Conservation (phyloP, 2,797 vertebrate genomes). For the Sebastes glaucus region DNA sequence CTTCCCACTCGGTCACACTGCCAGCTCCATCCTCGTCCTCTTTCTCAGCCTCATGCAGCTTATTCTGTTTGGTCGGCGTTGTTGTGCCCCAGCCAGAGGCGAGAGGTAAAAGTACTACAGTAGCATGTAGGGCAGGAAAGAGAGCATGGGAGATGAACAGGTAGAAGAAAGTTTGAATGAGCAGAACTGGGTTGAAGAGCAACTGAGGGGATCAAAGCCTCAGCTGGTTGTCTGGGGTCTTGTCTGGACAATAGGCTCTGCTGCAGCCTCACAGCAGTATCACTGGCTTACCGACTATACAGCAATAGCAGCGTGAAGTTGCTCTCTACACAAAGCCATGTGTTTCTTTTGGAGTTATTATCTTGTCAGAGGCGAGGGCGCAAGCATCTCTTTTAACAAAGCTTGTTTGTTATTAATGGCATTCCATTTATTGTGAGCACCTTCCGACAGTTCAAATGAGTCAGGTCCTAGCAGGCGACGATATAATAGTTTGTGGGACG, state of each 20-base stretch:
- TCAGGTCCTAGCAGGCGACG: slow-evolving; percentile 30
- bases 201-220: slow-evolving; percentile 49
- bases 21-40: slow-evolving; percentile 28
- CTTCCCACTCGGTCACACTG: slow-evolving; percentile 24
- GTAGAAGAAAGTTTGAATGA: slow-evolving; percentile 36
- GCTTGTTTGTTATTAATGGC: slow-evolving; percentile 54
- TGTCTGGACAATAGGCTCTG: slow-evolving; percentile 15
- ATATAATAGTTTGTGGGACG: slow-evolving; percentile 29
- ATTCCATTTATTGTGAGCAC: slow-evolving; percentile 48
- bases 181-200: background rate
- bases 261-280: background rate
- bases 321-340: slow-evolving; percentile 10
- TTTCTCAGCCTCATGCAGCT: slow-evolving; percentile 15
- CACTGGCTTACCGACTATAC: slow-evolving; percentile 1
- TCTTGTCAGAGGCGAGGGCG: slow-evolving; percentile 39
- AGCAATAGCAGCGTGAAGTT: slow-evolving; percentile 9
- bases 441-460: slow-evolving; percentile 55
- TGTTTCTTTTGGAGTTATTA: slow-evolving; percentile 36
- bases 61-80: slow-evolving; percentile 23
- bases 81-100: slow-evolving; percentile 13
- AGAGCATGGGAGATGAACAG: slow-evolving; percentile 14
- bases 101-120: slow-evolving; percentile 5
- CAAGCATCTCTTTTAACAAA: slow-evolving; percentile 32
- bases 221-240: slow-evolving; percentile 19
- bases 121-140: background rate